Conservation (phyloP, 2,113 vertebrate genomes). For the Muntiacus muntjak region DNA sequence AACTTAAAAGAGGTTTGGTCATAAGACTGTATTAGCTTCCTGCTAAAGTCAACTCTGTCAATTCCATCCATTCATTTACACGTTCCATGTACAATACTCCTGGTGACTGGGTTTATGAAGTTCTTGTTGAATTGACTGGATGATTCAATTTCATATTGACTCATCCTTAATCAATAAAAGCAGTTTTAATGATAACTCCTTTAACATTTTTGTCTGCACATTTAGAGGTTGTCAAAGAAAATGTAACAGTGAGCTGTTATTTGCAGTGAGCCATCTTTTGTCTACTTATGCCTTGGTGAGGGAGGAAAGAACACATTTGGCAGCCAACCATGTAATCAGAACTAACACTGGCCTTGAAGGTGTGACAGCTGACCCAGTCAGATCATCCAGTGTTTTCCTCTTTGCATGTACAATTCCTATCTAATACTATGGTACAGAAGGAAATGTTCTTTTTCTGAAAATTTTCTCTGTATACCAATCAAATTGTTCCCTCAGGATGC, state of each 20-base stretch:
- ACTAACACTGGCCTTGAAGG: slow-evolving; percentile 27
- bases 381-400: background rate
- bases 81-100: background rate
- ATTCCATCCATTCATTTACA: background rate
- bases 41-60: background rate
- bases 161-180: background rate
- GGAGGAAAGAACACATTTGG: slow-evolving; percentile 21
- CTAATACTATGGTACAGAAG: slow-evolving; percentile 1
- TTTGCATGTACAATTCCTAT: background rate
- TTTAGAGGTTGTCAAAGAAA: background rate
- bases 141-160: background rate
- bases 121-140: background rate
- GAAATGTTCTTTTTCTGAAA: slow-evolving; percentile 19
- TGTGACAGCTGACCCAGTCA: background rate
- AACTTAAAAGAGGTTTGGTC: background rate
- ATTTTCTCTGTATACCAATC: slow-evolving; percentile 13
- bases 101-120: background rate
- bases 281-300: background rate
- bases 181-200: background rate
- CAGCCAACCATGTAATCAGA: background rate
- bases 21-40: background rate
- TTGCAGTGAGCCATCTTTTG: background rate
- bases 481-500: slow-evolving; percentile 23
- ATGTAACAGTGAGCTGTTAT: background rate
- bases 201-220: background rate